phyloP scores from a whole-genome alignment of 2,113 vertebrate genomes.

The Lampris incognitus region DNA sequence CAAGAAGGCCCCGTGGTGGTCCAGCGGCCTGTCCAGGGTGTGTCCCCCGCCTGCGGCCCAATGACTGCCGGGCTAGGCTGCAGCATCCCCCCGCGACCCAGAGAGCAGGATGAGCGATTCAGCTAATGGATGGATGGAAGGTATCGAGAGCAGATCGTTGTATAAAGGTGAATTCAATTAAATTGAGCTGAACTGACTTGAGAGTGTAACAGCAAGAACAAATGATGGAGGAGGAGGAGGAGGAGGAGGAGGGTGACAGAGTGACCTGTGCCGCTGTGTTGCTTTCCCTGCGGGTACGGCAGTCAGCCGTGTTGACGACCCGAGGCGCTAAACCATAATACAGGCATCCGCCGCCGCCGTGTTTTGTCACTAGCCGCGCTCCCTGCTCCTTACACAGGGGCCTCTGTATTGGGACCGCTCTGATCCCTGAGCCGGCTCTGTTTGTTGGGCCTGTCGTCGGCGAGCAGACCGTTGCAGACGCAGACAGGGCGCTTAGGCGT shows the following conservation, averaged over 20 bases:
- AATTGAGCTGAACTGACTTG: not conserved
- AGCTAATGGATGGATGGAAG: no score
- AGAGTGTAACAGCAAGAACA: not conserved
- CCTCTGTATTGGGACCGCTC: slow-evolving; percentile 26
- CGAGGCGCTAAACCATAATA: slow-evolving; percentile 60
- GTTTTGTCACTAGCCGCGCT: slow-evolving; percentile 20
- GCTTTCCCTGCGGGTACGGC: slow-evolving; percentile 41
- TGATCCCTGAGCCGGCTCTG: slow-evolving; percentile 61
- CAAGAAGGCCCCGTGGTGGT: no score
- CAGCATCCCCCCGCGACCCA: no score
- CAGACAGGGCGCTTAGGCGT: slow-evolving; percentile 4
- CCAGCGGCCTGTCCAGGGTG: no score
- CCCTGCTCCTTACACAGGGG: not conserved
- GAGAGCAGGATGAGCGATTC: no score
- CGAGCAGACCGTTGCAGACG: slow-evolving; percentile 19
- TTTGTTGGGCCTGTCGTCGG: slow-evolving; percentile 46
- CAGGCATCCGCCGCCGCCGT: slow-evolving; percentile 48
- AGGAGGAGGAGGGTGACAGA: not conserved
- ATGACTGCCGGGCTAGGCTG: no score
- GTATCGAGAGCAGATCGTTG: no score
- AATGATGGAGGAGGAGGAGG: not conserved
- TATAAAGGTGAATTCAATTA: no score
- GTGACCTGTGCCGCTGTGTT: slow-evolving; percentile 34
- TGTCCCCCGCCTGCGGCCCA: no score
- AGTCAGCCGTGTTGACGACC: slow-evolving; percentile 44